Base-by-base conservation (phyloP, 2,797 vertebrate genomes). In the Echiichthys vipera region DNA sequence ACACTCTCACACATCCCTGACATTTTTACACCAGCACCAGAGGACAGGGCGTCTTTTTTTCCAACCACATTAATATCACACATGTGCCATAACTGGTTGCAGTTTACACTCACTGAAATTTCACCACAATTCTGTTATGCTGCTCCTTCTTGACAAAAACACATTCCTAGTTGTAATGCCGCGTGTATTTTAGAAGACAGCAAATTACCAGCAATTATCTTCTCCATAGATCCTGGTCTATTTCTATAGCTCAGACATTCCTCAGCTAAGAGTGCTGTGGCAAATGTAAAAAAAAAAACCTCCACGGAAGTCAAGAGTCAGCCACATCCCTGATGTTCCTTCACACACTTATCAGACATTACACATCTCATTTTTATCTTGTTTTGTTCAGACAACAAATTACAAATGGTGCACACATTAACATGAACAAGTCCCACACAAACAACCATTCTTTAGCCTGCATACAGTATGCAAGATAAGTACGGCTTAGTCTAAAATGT, bases 21-120 rank as follows among this genome's bases (percentile, higher is more conserved):
- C 80, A 88, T 82, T 93, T 94, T 94, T 87, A 86, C 93, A 93
- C 91, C 82, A 69, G 58, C 64, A 49, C 75, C 59, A 36, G 64
- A 92, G 84, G 64, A 91, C 83, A 93, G 77, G 69, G 40, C 20
- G 30, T 74, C 85, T 86, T 80, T 90, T 80, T 89, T 71, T 84
- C 68, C 72, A 15, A 47, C 74, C 74, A 29, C 45, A 46, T 34
- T 58, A 45, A 39, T 15, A 62, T 83, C 63, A 57, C 66, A 77
- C 71, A 20, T 62, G 57, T 22, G 34, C 47, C 55, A 17, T 27
- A 72, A 42, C 43, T 15, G 13, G 29, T 25, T 42, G 14, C n/a
- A 50, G 8, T 22, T 66, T 34, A 34, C 22, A 34, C 50, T 62
- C 36, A 10, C 36, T 73, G 0, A 72, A 49, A 70, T 39, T 39